Base-by-base conservation (phyloP, 2,113 vertebrate genomes). In the Etheostoma cragini region DNA sequence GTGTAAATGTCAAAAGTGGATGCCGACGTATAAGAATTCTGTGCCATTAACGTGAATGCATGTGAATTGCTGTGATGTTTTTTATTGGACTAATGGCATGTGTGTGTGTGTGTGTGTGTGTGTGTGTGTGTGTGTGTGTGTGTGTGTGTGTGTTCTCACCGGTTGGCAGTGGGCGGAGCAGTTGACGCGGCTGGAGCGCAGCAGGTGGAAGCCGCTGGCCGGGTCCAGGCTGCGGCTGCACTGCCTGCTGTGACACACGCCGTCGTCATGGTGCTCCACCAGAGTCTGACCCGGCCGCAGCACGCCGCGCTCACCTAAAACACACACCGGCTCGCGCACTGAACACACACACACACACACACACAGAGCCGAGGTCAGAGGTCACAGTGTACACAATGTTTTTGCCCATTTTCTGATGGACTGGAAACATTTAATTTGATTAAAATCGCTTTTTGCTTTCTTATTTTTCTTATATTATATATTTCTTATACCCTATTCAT, bases 271-370 rank as follows among this genome's bases (percentile, higher is more conserved):
- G 64, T 95, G 97, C 67, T 99, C 97, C 64, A 98, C 90, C 4
- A 99, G 95, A 0, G 93, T 96, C 94, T 99, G 98, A 75, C 98
- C 97, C 0, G 97, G 98, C 71, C 94, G 95, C 90, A 99, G 92
- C 76, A 98, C 93, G 0, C 97, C 97, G 8, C 95, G 93, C 75
- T 97, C 96, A 0, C 92, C 94, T 62, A 95, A 97, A 81, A 99
- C 90, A 83, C 98, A 99, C 83, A 99, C 98, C 0, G 95, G 95
- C 78, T 98, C 97, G 56, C 95, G 96, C 90, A 96, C 98, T 99
- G 91, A 5, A 88, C 38, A 88, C 63, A 78, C 57, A 80, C 54
- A 85, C 54, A 66, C 60, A 53, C 54, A 65, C 33, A 74, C 57
- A 65, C 15, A 58, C 35, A 71, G 1, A 75, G 30, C 3, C 45